Conservation (phyloP, 2,113 vertebrate species). For the Melospiza georgiana region DNA sequence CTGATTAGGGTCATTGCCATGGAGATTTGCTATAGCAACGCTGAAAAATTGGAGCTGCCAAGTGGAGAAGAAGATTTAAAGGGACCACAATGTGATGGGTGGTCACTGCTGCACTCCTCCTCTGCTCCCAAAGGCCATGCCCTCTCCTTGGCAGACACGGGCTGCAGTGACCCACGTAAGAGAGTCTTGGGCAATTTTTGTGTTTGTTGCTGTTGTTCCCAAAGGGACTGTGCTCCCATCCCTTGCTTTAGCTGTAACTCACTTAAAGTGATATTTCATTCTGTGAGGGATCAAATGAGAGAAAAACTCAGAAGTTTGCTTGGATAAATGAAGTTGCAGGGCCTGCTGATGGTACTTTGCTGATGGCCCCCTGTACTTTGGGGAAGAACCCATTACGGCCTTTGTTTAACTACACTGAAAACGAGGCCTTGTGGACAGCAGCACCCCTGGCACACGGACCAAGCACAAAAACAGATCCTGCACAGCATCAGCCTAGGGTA, state of each 20-base stretch:
- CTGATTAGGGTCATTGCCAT: conserved; percentile 63
- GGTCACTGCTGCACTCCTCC: not conserved
- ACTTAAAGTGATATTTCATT: not conserved
- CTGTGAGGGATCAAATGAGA: not conserved
- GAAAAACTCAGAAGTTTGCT: not conserved
- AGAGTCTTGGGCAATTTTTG: not conserved
- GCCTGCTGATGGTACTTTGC: not conserved
- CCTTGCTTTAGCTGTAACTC: not conserved
- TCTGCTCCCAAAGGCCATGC: not conserved
- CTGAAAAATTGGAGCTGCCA: conserved; percentile 57
- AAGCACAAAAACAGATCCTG: not conserved
- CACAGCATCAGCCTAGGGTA: not conserved
- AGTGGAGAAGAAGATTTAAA: conserved; percentile 56
- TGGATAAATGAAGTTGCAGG: not conserved
- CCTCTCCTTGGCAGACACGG: not conserved
- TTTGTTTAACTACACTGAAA: not conserved
- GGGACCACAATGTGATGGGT: conserved; percentile 6
- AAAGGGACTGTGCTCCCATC: not conserved
- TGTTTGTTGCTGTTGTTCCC: not conserved
- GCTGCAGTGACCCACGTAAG: not conserved
- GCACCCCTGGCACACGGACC: not conserved
- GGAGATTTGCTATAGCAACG: conserved; percentile 65
- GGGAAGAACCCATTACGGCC: not conserved
- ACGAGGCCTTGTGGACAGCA: not conserved
- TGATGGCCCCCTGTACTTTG: not conserved